A percentile compares a stretch with the other conserved stretches of the same genome.
phyloP scores from a whole-genome alignment of 1,140 invertebrate genomes.

The Drosophila gunungcola region DNA sequence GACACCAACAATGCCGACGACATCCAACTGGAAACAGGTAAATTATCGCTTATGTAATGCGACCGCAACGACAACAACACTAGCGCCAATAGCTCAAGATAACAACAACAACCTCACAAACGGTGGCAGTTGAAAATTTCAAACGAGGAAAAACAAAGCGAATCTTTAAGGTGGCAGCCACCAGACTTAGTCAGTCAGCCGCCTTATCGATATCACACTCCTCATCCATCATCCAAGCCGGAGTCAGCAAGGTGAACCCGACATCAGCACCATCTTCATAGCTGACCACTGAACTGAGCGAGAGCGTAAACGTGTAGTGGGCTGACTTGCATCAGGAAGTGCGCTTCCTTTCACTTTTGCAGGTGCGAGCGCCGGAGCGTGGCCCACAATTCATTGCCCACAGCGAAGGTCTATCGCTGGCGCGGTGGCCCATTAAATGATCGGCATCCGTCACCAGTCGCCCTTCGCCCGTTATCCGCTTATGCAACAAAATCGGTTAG shows the following conservation, averaged over 20 bases:
- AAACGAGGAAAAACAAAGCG: conserved; percentile 15
- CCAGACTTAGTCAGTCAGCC: background rate
- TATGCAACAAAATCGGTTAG: conserved; percentile 22
- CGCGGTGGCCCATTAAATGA: conserved; percentile 43
- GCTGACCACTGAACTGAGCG: conserved; percentile 32
- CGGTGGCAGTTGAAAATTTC: conserved; percentile 7
- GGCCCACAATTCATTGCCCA: conserved; percentile 55
- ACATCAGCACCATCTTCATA: conserved; percentile 1
- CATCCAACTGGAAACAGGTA: conserved; percentile 75
- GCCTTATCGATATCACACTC: background rate
- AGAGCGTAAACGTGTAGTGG: conserved; percentile 4
- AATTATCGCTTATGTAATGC: conserved; percentile 78
- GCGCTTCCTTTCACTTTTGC: conserved; percentile 82
- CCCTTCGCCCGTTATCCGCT: conserved; percentile 6
- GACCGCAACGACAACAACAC: conserved; percentile 50
- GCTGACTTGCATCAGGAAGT: conserved; percentile 70
- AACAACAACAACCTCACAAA: conserved; percentile 4
- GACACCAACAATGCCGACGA: conserved; percentile 39
- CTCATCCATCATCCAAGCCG: background rate
- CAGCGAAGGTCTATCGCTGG: conserved; percentile 59
- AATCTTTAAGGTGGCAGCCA: conserved; percentile 12
- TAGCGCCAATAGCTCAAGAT: conserved; percentile 2
- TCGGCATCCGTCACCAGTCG: conserved; percentile 19
- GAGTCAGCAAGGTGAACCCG: too few relatives aligned
- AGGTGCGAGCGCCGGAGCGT: conserved; percentile 53